Percentiles rank a stretch among this genome's conserved stretches.
Evolutionary conservation across 2,113 vertebrate species (phyloP).

Genomic region (Pterocles orientalis): DNA sequence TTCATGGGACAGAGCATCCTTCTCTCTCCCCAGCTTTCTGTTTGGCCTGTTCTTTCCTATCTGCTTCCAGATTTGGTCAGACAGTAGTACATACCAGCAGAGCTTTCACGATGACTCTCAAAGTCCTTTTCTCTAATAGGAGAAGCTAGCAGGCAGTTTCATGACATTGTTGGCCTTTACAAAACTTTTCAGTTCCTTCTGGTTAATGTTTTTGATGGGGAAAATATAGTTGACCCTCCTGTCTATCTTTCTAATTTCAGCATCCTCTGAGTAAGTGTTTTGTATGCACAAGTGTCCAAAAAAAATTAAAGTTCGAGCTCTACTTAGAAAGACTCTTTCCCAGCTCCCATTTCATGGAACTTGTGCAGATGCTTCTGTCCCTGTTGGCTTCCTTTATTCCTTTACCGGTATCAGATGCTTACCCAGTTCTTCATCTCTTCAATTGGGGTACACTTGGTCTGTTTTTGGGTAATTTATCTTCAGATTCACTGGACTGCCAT

Average conservation of each 20-base stretch:
- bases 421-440: not conserved
- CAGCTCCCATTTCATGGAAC: not conserved
- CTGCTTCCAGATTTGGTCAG: not conserved
- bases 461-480: not conserved
- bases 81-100: not conserved
- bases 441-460: not conserved
- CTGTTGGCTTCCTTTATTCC: not conserved
- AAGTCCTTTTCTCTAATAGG: not conserved
- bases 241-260: not conserved
- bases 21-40: not conserved
- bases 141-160: not conserved
- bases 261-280: not conserved
- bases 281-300: not conserved
- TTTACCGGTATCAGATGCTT: not conserved
- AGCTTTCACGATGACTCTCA: not conserved
- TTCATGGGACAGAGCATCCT: rapidly evolving
- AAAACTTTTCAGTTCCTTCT: not conserved
- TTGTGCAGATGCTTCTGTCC: not conserved
- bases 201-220: not conserved
- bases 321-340: not conserved
- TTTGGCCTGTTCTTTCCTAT: not conserved
- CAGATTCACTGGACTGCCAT: not conserved
- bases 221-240: not conserved
- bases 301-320: not conserved
- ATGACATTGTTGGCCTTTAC: not conserved